Percentiles rank a stretch among this genome's conserved stretches.
These are phyloP conservation scores for Muscicapa comitata DNA, from an alignment of 2,797 vertebrate genomes.

Conservation along the genomic window DNA sequence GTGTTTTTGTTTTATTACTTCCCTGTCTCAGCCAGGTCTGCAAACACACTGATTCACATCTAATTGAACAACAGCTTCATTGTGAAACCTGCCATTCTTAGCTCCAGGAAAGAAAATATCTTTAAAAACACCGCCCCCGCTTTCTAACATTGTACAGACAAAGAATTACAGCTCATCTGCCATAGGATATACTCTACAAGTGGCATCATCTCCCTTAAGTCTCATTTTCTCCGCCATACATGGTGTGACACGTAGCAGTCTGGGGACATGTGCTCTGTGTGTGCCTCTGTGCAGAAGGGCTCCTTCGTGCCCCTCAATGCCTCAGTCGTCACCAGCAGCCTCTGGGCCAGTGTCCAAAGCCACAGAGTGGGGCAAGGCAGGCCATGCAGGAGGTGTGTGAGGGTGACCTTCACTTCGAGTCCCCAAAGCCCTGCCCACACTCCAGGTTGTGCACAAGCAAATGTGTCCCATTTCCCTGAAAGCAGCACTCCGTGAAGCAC, in stretches of 20 bases:
- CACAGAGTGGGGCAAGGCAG: rapidly evolving
- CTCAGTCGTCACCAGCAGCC: rapidly evolving
- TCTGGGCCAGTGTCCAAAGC: rapidly evolving
- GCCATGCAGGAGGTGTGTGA: background rate
- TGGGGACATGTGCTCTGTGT: background rate
- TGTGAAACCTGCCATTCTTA: conserved; percentile 53
- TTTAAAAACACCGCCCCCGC: background rate
- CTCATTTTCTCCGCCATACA: rapidly evolving
- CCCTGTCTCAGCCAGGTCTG: conserved; percentile 7
- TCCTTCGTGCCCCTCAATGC: rapidly evolving
- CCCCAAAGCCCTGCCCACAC: background rate
- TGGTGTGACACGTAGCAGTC: background rate
- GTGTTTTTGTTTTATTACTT: conserved; percentile 29
- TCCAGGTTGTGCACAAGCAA: background rate
- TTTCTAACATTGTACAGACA: conserved; percentile 10
- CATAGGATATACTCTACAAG: background rate
- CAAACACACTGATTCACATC: background rate
- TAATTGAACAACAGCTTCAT: conserved; percentile 54
- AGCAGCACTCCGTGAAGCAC: background rate
- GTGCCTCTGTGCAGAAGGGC: background rate
- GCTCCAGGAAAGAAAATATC: conserved; percentile 25
- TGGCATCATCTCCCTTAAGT: background rate
- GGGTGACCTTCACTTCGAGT: background rate
- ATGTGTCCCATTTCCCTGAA: background rate
- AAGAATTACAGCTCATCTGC: conserved; percentile 14